Base-by-base conservation (phyloP, 2,113 vertebrate genomes). In the Paralichthys olivaceus region DNA sequence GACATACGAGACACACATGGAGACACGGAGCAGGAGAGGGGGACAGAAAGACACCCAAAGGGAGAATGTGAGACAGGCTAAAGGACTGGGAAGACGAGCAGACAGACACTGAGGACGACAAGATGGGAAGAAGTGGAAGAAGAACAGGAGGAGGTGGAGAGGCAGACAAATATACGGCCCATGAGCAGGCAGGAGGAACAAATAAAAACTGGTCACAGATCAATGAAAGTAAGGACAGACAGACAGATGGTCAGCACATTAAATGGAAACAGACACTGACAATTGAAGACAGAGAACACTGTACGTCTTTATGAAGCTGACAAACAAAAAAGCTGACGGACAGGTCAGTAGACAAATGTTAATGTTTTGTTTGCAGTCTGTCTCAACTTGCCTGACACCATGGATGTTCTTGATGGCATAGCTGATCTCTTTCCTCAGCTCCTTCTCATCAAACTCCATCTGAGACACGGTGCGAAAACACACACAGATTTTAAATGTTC, bases 321-420 rank as follows among this genome's bases (percentile, higher is more conserved):
- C 26, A 68, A 58, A 72, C 23, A 19, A 63, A 51, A 65, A 63
- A 29, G 70, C 54, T 58, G 51, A 70, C 56, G 81, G 47, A 77
- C 34, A 73, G 40, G 45, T 12, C 20, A 64, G 20, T 7, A 74
- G 29, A 72, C 62, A 75, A 29, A 63, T n/a, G 60, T 32, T 2
- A 25, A 15, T n/a, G 22, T 14, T n/a, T 43, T 0, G 57, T 60
- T 57, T 17, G n/a, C 23, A 70, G 9, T 32, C 14, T 26, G 58
- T 29, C 58, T 51, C 32, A 26, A 95, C 97, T 96, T 95, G 96
- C 98, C 98, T 99, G 85, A 99, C 96, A 9, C 98, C 98, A 0
- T 99, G 97, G 92, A 98, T 99, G 92, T 99, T 99, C 90, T 99
- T 99, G 81, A 99, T 99, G 64, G 98, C 98, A 0, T 99, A 99